Evolutionary conservation across 2,113 vertebrate species (phyloP), one percentile per base, ranked within the genome.

Genomic region (Rhabdornis inornatus): DNA sequence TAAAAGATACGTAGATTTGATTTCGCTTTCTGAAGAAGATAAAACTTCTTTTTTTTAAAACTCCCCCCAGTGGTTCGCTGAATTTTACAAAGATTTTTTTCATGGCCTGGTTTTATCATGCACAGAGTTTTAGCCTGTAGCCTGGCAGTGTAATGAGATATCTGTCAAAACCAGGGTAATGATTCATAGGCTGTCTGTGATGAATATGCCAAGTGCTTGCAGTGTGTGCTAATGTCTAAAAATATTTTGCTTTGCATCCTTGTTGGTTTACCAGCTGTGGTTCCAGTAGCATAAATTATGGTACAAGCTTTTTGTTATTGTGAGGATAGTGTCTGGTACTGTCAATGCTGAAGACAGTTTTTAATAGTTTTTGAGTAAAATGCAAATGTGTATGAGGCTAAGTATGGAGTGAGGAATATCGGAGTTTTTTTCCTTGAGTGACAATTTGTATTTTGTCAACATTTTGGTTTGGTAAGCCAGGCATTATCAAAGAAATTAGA

Each of bases 151-250:
- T 97, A 68, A 87, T 75, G 69, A 80, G 83, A 74, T 87, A 84
- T 93, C 94, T 96, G 94, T 91, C 90, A 94, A 93, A 97, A 87
- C 68, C 88, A 55, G 92, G 44, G n/a, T 37, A 17, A 37, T 96
- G 97, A 97, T 93, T 97, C 97, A 91, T 61, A 82, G 57, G 40
- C 94, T 76, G 4, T 85, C 96, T 93, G 90, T 89, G 92, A 92
- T 91, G 83, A 95, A 81, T 76, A 71, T 85, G 63, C 91, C 61
- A 64, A 47, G 85, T 95, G 87, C 81, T 86, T 88, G 13, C 89
- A 75, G 35, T 44, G 47, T 91, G 93, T 14, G 7, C 64, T 65
- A 78, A 75, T 72, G 45, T 63, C 82, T 78, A 83, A 84, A 89
- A 89, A 85, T 85, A 56, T 66, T 85, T 87, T 89, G 55, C 23